Conservation (phyloP, 2,113 vertebrate species). For the Leuciscus idus region DNA sequence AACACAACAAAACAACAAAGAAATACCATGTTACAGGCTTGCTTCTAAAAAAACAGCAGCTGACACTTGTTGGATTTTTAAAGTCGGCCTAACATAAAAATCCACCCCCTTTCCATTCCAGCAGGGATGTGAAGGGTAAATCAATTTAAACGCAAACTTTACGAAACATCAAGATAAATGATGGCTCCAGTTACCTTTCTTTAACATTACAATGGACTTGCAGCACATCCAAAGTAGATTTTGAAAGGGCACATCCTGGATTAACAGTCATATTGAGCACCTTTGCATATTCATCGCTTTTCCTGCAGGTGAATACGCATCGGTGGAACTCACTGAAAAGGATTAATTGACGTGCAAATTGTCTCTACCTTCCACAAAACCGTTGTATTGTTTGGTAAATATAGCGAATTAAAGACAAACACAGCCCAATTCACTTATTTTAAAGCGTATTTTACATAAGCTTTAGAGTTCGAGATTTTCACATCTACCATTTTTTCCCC, state of each 20-base stretch:
- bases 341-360: conserved; percentile 59
- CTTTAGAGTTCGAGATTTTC: background rate
- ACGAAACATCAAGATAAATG: conserved; percentile 65
- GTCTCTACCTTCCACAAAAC: background rate
- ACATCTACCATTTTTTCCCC: background rate
- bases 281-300: conserved; percentile 73
- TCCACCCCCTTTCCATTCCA: background rate
- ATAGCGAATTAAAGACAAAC: conserved; percentile 25
- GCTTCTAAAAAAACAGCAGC: background rate
- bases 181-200: conserved; percentile 24
- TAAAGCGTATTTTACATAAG: background rate
- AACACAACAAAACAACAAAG: background rate
- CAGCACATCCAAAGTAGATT: conserved; percentile 56
- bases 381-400: conserved; percentile 27
- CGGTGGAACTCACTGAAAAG: conserved; percentile 56
- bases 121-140: conserved; percentile 52
- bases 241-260: conserved; percentile 65
- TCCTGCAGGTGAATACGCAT: conserved; percentile 73
- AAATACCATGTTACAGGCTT: background rate
- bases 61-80: conserved; percentile 10
- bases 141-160: conserved; percentile 61
- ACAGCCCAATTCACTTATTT: background rate
- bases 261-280: conserved; percentile 62
- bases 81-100: background rate
- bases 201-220: conserved; percentile 73